Base-by-base conservation (phyloP, 2,113 vertebrate genomes). In the Rhinolophus sinicus region DNA sequence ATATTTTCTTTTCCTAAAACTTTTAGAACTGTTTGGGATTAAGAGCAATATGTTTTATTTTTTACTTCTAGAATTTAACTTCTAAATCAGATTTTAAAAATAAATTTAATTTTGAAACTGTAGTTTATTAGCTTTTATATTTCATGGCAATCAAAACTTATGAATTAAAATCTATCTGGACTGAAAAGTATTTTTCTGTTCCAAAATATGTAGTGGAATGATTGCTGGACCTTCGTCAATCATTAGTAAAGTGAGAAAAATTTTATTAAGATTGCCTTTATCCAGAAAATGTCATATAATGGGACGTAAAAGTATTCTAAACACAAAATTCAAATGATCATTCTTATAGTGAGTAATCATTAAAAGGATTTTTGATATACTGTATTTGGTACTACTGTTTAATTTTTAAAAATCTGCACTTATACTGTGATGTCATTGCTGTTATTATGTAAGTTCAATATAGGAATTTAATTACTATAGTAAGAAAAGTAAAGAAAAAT, bases 41-140 rank as follows among this genome's bases (percentile, higher is more conserved):
- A 81, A 80, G 19, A 85, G 35, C 33, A 85, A n/a, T 54, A 40
- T 65, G 86, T 87, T 88, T 80, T 64, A 84, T 81, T 94, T 54
- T 84, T 88, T 58, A 75, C 30, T 90, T 89, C 64, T 90, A 72
- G 50, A 80, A 81, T 78, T 95, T 90, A 94, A 95, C 93, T 96
- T 92, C n/a, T 70, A 80, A 90, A 81, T 84, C 72, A 93, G 38
- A 95, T 60, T 86, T 56, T 11, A 97, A 84, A 85, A 78, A 75
- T 93, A 91, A 85, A 72, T 56, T 93, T 80, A 91, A 64, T 13
- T 92, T 60, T 84, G 65, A 89, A 90, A 19, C 83, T 89, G 15
- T 52, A 83, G 21, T 64, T 94, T 96, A 87, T 44, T 40, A 83
- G 56, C 14, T 85, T 92, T 90, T 47, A 56, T 91, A 89, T 87